Conservation (phyloP, 2,888 invertebrate genomes). For the Euplexia lucipara region DNA sequence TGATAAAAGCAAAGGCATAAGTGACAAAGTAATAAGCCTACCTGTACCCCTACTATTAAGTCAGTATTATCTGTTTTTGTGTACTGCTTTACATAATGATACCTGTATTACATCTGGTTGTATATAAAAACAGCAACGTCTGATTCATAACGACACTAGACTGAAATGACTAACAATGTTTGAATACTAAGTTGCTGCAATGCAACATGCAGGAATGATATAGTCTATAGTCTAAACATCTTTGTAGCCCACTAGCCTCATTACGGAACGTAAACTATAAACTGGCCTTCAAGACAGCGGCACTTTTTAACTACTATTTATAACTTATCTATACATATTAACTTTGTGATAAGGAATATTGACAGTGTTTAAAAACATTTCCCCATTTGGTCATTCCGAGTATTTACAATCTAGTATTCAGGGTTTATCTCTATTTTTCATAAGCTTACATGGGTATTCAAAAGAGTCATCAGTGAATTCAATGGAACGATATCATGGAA, state of each 20-base stretch:
- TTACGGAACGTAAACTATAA: conserved; percentile 33
- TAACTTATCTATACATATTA: conserved; percentile 11
- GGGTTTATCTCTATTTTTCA: conserved; percentile 38
- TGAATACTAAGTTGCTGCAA: conserved; percentile 22
- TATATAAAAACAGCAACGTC: conserved; percentile 27
- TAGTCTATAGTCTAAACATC: conserved; percentile 18
- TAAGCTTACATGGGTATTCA: conserved; percentile 11
- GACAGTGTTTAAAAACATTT: conserved; percentile 1
- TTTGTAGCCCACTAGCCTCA: conserved; percentile 49
- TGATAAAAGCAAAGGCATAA: conserved; percentile 30
- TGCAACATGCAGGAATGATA: conserved; percentile 7
- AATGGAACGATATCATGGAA: conserved; percentile 43
- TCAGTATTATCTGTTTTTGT: conserved; percentile 14
- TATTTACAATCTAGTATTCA: conserved; percentile 23
- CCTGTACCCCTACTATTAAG: not conserved
- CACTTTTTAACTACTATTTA: conserved; percentile 12
- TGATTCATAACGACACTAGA: conserved; percentile 15
- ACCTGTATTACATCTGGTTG: conserved; percentile 23
- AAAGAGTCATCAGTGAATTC: conserved; percentile 46
- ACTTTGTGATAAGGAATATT: conserved; percentile 21
- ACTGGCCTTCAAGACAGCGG: conserved; percentile 27
- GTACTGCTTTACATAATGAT: conserved; percentile 14
- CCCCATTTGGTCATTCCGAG: not conserved
- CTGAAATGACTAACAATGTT: conserved; percentile 22
- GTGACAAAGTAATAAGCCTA: not conserved